A percentile compares a stretch with the other conserved stretches of the same genome.
Conservation (phyloP, 2,888 invertebrate species). For the Drosophila longiperda region DNA sequence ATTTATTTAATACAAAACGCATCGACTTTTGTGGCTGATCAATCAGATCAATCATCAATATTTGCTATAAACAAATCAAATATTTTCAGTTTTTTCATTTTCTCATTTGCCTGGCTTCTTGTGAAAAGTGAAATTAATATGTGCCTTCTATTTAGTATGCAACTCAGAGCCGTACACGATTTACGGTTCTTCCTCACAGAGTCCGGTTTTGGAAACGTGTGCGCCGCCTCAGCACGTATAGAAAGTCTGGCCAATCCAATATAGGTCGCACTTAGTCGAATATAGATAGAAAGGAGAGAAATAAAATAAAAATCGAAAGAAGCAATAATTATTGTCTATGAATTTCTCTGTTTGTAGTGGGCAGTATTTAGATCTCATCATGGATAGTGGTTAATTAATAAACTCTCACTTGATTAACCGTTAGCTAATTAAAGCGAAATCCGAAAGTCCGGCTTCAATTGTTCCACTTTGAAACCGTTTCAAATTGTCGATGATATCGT, state of each 20-base stretch:
- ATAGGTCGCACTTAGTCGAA: constrained; percentile 59
- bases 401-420: constrained; percentile 69
- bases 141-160: constrained; percentile 54
- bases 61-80: not conserved
- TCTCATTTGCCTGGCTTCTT: not conserved
- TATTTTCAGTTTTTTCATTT: constrained; percentile 4
- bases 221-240: constrained; percentile 31
- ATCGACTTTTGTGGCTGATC: constrained; percentile 20
- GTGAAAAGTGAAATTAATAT: constrained; percentile 65
- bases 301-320: constrained; percentile 10
- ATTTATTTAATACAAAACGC: constrained; percentile 52
- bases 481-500: constrained; percentile 11
- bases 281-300: constrained; percentile 17
- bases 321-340: constrained; percentile 30
- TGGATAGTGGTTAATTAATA: constrained; percentile 55
- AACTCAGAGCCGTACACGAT: constrained; percentile 42
- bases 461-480: constrained; percentile 67
- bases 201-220: constrained; percentile 52
- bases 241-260: constrained; percentile 55
- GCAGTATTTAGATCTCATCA: constrained; percentile 51
- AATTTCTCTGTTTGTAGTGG: constrained; percentile 52
- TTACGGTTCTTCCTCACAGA: constrained; percentile 68
- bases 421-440: constrained; percentile 45
- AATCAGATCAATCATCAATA: not conserved
- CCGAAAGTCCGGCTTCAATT: constrained; percentile 73